Evolutionary conservation across 2,113 vertebrate genomes (phyloP), one percentile per base, ranked within the genome.

Genomic region (Emydocephalus ijimae): DNA sequence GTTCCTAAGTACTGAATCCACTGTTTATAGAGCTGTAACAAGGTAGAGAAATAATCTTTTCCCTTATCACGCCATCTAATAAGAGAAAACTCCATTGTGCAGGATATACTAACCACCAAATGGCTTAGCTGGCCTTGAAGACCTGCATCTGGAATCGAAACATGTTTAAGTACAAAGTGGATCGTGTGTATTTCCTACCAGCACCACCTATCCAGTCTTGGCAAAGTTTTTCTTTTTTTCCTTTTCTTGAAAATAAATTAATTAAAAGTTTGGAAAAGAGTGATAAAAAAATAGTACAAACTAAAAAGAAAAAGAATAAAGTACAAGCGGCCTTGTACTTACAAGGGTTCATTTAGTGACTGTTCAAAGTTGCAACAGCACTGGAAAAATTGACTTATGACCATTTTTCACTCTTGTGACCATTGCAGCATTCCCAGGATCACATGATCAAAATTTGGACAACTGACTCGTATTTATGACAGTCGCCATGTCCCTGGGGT

Each of bases 111-210:
- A 91, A 89, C 14, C 74, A 88, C 74, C 93, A 92, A 95, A 94
- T 6, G 48, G 95, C 95, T 96, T 94, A 96, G 96, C 96, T 90
- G 89, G 92, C 95, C 94, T 91, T 91, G 90, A 94, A 93, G 94
- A 94, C 94, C 94, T 93, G 92, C 95, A 91, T 89, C 21, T 95
- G 96, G 95, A 93, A 55, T 10, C 7, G 11, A 74, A 81, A 52
- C 15, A 93, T 93, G 91, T 20, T 48, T 95, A 95, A 95, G 87
- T 43, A 89, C 24, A 85, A 81, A 81, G 43, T 0, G 34, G 34
- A 21, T 9, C 4, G 8, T 1, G 23, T 5, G 2, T 48, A 10
- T 21, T 34, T 39, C 34, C 74, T 39, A 0, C 34, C 10, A 34
- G 21, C 55, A 43, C 54, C 11, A 7, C 10, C 11, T 93, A 10